A percentile compares a stretch with the other conserved stretches of the same genome.
phyloP scores from a whole-genome alignment of 1,140 invertebrate species.

The Phymastichus coffea region DNA sequence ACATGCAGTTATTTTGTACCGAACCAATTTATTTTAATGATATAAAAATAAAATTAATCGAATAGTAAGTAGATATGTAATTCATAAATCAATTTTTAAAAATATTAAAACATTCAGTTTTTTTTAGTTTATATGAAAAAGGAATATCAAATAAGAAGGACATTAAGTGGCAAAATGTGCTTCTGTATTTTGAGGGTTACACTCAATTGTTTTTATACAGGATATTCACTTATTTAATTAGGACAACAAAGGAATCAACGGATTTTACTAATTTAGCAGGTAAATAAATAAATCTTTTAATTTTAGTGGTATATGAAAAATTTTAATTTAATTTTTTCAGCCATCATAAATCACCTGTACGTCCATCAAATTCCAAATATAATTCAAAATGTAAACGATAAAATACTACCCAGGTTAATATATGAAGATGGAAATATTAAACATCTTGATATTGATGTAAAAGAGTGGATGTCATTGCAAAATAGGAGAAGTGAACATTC shows the following conservation, averaged over 20 bases:
- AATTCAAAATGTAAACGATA: slow-evolving; percentile 20
- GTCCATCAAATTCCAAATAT: slow-evolving; percentile 32
- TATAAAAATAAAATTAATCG: slow-evolving; percentile 46
- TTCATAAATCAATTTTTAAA: slow-evolving; percentile 1
- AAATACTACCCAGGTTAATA: slow-evolving; percentile 36
- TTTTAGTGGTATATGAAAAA: no score
- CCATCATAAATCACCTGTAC: slow-evolving; percentile 34
- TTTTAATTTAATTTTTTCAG: no score
- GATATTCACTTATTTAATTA: slow-evolving; percentile 27
- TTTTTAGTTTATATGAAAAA: slow-evolving; percentile 38
- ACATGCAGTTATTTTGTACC: slow-evolving; percentile 44
- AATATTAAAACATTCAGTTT: neutral
- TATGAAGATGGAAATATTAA: slow-evolving; percentile 30
- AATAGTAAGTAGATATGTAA: slow-evolving; percentile 43
- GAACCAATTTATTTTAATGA: slow-evolving; percentile 40
- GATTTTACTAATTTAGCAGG: no score
- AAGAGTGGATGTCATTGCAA: neutral
- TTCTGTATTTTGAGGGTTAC: slow-evolving; percentile 40
- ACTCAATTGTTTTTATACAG: slow-evolving; percentile 35
- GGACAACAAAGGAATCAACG: neutral
- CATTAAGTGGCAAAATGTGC: slow-evolving; percentile 38
- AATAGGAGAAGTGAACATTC: no score
- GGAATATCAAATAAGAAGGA: slow-evolving; percentile 30
- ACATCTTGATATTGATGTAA: slow-evolving; percentile 17
- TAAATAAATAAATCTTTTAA: no score